Evolutionary conservation across 30 jellyfish, hydroid and myxozoan species (phyloP).

Genomic region (Hydractinia echinata): DNA sequence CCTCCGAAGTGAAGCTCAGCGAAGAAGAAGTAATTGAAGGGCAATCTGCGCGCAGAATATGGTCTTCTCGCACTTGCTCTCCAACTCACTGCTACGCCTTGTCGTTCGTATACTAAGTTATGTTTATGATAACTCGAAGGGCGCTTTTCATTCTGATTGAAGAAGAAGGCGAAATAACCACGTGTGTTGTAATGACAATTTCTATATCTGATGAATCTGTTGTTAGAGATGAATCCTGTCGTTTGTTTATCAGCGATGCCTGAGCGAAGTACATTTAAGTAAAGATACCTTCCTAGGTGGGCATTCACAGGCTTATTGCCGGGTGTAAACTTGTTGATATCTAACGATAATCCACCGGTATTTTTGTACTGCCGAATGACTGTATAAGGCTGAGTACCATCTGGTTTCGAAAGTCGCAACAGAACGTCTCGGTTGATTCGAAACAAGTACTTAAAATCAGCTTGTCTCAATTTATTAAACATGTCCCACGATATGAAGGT

Average conservation of each 20-base stretch:
- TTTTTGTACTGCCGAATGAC: constrained; percentile 25
- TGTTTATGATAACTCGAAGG: not conserved
- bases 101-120: not conserved
- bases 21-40: constrained; percentile 16
- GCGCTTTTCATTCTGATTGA: not conserved
- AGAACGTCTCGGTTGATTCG: constrained; percentile 34
- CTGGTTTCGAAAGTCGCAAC: constrained; percentile 38
- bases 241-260: not conserved
- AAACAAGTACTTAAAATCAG: constrained; percentile 27
- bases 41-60: not conserved
- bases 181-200: not conserved
- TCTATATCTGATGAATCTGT: not conserved
- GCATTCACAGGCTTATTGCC: constrained; percentile 30
- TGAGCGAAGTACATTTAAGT: constrained; percentile 10
- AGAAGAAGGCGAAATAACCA: not conserved
- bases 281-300: constrained; percentile 26
- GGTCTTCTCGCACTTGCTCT: not conserved
- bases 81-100: constrained; percentile 10
- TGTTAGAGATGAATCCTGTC: constrained; percentile 6
- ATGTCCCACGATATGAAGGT: constrained; percentile 32
- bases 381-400: constrained; percentile 50
- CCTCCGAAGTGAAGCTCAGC: constrained; percentile 52
- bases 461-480: constrained; percentile 22
- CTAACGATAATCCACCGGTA: constrained; percentile 47
- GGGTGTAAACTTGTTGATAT: constrained; percentile 2